Evolutionary conservation across 92 coral and sea anemone species (phyloP), one percentile per base, ranked within the genome.

Genomic region (Heliopora coerulea): DNA sequence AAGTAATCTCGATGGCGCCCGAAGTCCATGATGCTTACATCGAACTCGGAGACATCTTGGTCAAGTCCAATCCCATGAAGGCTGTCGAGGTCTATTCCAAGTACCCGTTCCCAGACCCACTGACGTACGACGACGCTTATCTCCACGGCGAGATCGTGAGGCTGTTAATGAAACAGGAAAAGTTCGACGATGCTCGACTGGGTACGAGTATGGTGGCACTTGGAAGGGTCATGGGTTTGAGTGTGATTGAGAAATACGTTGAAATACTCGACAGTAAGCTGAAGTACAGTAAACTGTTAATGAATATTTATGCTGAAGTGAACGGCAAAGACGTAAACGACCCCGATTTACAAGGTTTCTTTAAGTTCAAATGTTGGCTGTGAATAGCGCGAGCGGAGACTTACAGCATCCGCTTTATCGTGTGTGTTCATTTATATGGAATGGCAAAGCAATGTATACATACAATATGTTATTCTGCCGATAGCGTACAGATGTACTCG

Each of bases 281-380:
- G 69, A 89, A 92, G 84, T 92, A 92, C 79, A 92, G 97, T 72
- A 92, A 92, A 75, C 76, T 92, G 42, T 73, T 92, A 61, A 85
- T 85, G 82, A 83, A 87, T 59, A 80, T 92, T 18, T 92, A 92
- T 56, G 97, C 97, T 34, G 90, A 96, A 3, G 97, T 92, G 2
- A 89, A 92, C 82, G 92, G 96, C 1, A 92, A 92, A 75, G 86
- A 84, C 15, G 91, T 87, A 8, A 96, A 92, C n/a, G 96, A 92
- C 44, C 91, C 89, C 17, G 97, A 92, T 68, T 81, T 92, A 48
- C 88, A 92, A 44, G 92, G 83, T 74, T 92, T 92, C 69, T 92
- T 92, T 48, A 92, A 92, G 86, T 92, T 92, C 66, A 92, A 92
- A 76, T 92, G 97, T 67, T 92, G 97, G 97, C 56, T 87, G 39